These are phyloP conservation scores for Terrapene triunguis DNA, from an alignment of 2,113 vertebrate genomes.

Conservation along the genomic window DNA sequence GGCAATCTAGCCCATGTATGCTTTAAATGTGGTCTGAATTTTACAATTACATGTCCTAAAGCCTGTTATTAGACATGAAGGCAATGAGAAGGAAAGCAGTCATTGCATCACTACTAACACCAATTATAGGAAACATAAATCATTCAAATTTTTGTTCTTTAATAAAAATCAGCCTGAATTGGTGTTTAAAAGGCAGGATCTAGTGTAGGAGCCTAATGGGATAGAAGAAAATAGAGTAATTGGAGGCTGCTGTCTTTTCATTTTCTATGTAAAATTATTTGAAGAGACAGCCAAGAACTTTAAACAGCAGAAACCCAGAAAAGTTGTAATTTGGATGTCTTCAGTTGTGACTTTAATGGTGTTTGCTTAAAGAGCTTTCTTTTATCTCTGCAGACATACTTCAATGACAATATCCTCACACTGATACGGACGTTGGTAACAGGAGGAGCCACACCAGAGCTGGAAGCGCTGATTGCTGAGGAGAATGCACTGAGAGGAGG, in stretches of 20 bases:
- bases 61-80: slow-evolving; percentile 68
- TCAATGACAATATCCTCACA: slow-evolving; percentile 99
- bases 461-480: slow-evolving; percentile 96
- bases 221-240: slow-evolving; percentile 85
- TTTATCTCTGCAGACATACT: slow-evolving; percentile 93
- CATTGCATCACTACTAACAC: slow-evolving; percentile 68
- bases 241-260: slow-evolving; percentile 87
- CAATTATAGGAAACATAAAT: slow-evolving; percentile 77
- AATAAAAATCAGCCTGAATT: slow-evolving; percentile 77
- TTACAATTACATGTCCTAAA: slow-evolving; percentile 69
- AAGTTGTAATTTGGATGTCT: slow-evolving; percentile 81
- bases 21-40: slow-evolving; percentile 78
- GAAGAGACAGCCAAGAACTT: slow-evolving; percentile 85
- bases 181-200: slow-evolving; percentile 71
- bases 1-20: slow-evolving; percentile 71
- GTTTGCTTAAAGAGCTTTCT: slow-evolving; percentile 82
- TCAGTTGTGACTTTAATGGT: slow-evolving; percentile 81
- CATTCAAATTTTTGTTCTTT: slow-evolving; percentile 77
- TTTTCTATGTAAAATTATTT: slow-evolving; percentile 81
- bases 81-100: slow-evolving; percentile 62
- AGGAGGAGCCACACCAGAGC: slow-evolving; percentile 96
- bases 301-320: slow-evolving; percentile 79
- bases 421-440: slow-evolving; percentile 98
- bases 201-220: slow-evolving; percentile 75
- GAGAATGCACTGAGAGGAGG: slow-evolving; percentile 95